Base-by-base conservation (phyloP, 2,888 invertebrate genomes). In the Drosophila antonietae region DNA sequence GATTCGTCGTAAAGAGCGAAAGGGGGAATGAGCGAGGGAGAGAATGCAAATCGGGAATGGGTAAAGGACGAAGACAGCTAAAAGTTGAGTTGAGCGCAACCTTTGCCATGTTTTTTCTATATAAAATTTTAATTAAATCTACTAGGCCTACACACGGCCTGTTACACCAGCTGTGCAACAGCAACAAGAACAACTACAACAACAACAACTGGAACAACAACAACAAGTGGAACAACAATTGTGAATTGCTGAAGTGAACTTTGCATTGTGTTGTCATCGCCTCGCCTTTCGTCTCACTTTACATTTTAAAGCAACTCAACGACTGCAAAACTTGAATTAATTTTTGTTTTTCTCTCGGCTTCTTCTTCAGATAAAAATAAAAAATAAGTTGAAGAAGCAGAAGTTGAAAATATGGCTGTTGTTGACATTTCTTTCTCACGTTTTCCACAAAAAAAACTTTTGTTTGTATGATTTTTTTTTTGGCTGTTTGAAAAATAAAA, bases 71-170 rank as follows among this genome's bases (percentile, higher is more conserved):
- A 43, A 69, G 75, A 52, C 55, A 47, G 51, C 53, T 68, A 56
- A 72, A 73, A 66, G 63, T 75, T 67, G 44, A 66, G 66, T 75
- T 67, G 44, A 66, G 66, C 76, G 44, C 63, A 71, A 64, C 77
- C 72, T 77, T 77, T 76, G 67, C 60, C 66, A 69, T 63, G 72
- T 44, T 71, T 64, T 64, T 64, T 67, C 51, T 56, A 39, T 67
- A 80, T 64, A 83, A 58, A 81, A 79, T 84, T 89, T 84, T 87
- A 84, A 84, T 84, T 84, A 89, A 84, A 84, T 84, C 76, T 76
- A 74, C 64, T 77, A 85, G 75, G 88, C 85, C 77, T 73, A 74
- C 66, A 69, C 41, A 52, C 33, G 41, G 37, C 10, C 20, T 20
- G 20, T 20, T 15, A 62, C 81, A 83, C 67, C 83, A 82, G 84